These are phyloP conservation scores for Anarrhichthys ocellatus DNA, from an alignment of 2,113 vertebrate species.

Conservation along the genomic window DNA sequence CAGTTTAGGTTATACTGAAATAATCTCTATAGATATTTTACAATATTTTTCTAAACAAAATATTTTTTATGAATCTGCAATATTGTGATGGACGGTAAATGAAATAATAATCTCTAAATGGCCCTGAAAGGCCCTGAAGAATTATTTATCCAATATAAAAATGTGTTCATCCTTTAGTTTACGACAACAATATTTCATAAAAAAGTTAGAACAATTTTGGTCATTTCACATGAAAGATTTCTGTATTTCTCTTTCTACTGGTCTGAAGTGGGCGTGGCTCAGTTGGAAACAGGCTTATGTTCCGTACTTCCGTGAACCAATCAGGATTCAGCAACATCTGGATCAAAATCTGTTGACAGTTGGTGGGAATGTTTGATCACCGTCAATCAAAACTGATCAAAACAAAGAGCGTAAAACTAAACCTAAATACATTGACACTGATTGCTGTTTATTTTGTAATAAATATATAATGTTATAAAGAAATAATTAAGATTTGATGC, in stretches of 20 bases:
- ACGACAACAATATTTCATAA: neutral
- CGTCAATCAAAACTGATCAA: neutral
- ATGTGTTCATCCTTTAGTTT: neutral
- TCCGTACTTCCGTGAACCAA: no score
- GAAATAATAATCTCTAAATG: neutral
- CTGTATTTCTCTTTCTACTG: neutral
- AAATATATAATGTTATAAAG: neutral
- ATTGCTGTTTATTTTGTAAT: neutral
- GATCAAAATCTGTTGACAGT: no score
- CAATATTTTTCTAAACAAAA: neutral
- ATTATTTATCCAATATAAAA: neutral
- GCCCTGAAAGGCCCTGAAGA: neutral
- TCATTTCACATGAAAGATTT: no score
- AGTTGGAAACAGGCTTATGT: neutral
- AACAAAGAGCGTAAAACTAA: neutral
- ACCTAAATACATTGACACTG: neutral
- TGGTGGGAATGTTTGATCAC: no score
- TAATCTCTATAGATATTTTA: neutral
- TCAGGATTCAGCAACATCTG: no score
- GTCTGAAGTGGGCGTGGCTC: neutral
- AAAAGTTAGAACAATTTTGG: neutral
- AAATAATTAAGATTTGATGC: neutral
- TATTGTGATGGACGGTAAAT: neutral
- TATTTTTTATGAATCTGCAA: neutral
- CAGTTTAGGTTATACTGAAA: neutral